Evolutionary conservation across 2,888 invertebrate species (phyloP), one percentile per base, ranked within the genome.

Genomic region (Aphrophora alni): DNA sequence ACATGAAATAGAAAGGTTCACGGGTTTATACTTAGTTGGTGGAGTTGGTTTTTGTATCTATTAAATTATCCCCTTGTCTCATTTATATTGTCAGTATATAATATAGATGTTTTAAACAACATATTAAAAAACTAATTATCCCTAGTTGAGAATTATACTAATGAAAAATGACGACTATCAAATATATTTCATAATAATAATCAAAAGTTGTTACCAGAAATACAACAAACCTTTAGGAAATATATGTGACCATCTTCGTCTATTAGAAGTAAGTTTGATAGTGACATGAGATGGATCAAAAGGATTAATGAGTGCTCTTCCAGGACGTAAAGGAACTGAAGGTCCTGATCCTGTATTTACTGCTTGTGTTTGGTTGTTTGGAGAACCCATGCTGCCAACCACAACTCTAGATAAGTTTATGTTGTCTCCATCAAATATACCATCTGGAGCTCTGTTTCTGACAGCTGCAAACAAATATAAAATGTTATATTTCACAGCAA

Each of bases 211-310:
- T n/a, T n/a, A n/a, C n/a, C n/a, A n/a, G n/a, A 33, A 33, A 33
- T 10, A 33, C 10, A 33, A 38, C 68, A 68, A 70, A 83, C 83
- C 84, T 83, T 84, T 83, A 14, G 84, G 83, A 88, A 99, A 99
- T 86, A 98, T 98, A 88, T 99, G 99, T 0, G 98, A 98, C 99
- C 99, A 99, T 80, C 99, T 92, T 38, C 98, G 90, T 74, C 98
- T 91, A 88, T 98, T 98, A 77, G 98, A 98, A 0, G 98, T 98
- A 73, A 98, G 89, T 88, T 98, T 98, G 84, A 98, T 97, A 38
- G 97, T 97, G 79, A 99, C 97, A 87, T 98, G 97, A 0, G 98
- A 98, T 0, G 99, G 99, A 88, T 98, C 98, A 88, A 99, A 99
- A 0, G 99, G 99, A 89, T 99, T 99, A 86, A 99, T 98, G 70